Evolutionary conservation across 2,888 invertebrate species (phyloP), one percentile per base, ranked within the genome.

Genomic region (Eristalis arbustorum): DNA sequence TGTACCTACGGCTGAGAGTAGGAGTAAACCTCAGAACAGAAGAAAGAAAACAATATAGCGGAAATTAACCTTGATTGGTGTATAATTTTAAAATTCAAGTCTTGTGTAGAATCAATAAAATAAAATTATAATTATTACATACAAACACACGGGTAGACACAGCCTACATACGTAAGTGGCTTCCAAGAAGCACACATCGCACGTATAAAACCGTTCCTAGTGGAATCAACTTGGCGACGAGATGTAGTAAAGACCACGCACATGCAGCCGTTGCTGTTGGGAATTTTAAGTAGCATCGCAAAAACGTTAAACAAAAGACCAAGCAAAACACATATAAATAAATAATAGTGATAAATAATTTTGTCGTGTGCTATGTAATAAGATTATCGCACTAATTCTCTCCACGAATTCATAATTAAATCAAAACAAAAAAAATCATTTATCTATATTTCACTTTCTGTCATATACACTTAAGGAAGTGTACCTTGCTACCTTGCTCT

Each of bases 101-200:
- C 82, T 74, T 71, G 85, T 75, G 62, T 74, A 62, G 69, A 72
- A 74, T 82, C 85, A 63, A 87, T 82, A 87, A 85, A 85, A 82
- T 80, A 71, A 87, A 82, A 87, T 87, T 87, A 87, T 82, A 87
- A 87, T 82, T 87, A 87, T 87, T 81, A 87, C 69, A 77, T 71
- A 87, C 85, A 85, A 77, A 49, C 85, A 69, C 69, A 85, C 18
- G 25, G 34, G 40, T 42, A 69, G 76, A 67, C 82, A 77, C 74
- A 66, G 25, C 22, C 40, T 66, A 80, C 72, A 73, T 64, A 81
- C 76, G 77, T 28, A 81, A 81, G 62, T 76, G 63, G 67, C 57
- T 80, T 59, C 75, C 79, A 67, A 76, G 68, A 76, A 69, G 67
- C 49, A 76, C 72, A 80, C 49, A 49, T 40, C 68, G 67, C 76